These are phyloP conservation scores for Triops cancriformis DNA, from an alignment of 1,140 invertebrate species.

Conservation along the genomic window DNA sequence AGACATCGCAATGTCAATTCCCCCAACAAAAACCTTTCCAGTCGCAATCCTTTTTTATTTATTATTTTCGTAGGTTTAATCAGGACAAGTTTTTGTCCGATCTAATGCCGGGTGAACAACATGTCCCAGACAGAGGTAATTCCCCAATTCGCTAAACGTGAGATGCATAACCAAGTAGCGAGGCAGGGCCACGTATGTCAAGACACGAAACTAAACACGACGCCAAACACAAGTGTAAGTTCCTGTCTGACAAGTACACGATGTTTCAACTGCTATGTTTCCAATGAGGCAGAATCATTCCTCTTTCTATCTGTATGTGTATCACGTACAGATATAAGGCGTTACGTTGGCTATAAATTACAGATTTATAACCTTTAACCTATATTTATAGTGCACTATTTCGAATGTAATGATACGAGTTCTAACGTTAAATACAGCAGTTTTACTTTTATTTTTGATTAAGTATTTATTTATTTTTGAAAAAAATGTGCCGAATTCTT, in stretches of 20 bases:
- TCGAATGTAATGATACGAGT: too few relatives aligned
- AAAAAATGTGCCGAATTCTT: too few relatives aligned
- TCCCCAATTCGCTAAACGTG: neutral
- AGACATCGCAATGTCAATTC: neutral
- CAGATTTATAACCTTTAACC: too few relatives aligned
- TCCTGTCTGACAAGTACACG: constrained; percentile 3
- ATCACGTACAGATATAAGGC: neutral
- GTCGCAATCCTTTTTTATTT: too few relatives aligned
- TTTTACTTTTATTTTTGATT: too few relatives aligned
- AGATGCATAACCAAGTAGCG: neutral
- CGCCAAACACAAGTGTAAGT: neutral
- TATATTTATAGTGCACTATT: too few relatives aligned
- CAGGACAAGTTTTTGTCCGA: too few relatives aligned
- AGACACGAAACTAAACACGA: constrained; percentile 9
- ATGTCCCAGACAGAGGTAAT: neutral
- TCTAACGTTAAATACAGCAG: too few relatives aligned
- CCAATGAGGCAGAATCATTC: neutral
- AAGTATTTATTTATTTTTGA: too few relatives aligned
- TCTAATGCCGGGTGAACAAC: neutral
- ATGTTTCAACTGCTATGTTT: neutral
- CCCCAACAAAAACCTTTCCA: neutral
- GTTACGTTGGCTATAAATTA: too few relatives aligned
- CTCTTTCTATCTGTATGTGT: neutral
- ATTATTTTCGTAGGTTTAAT: too few relatives aligned
- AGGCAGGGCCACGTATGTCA: neutral